Base-by-base conservation (phyloP, 2,888 invertebrate species). In the Mesorhabditis spiculigera region DNA sequence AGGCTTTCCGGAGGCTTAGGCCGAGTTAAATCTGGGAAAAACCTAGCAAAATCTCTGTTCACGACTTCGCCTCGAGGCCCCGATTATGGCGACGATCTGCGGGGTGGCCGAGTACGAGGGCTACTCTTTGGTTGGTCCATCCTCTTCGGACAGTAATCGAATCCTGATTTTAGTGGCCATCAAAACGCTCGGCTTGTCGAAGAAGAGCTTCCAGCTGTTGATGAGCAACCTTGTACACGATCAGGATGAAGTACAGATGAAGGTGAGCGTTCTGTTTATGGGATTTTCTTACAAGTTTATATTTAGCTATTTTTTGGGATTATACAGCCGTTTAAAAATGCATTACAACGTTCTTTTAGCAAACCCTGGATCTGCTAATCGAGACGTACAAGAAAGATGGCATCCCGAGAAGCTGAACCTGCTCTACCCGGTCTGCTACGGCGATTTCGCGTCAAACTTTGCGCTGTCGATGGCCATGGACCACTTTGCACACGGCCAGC, bases 31-130 rank as follows among this genome's bases (percentile, higher is more conserved):
- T 50, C 58, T 50, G 10, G n/a, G n/a, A 10, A 50, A 50, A 50
- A 50, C 10, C 58, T 50, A 50, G 58, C 8, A 13, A 50, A 13
- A 13, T 13, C 58, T 1, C 58, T 50, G n/a, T 50, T 50, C n/a
- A 50, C 71, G 76, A 42, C 75, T 84, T 5, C 74, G 84, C 16
- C 71, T 71, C 5, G 79, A 81, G 45, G 75, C 78, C 10, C 72
- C 77, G 10, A 74, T 73, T n/a, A 78, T 79, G 62, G 75, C 74
- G 16, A 75, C 73, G 3, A 82, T 84, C 42, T 75, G 75, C 43
- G 84, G 84, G 0, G 78, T 81, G 6, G 81, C 80, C 13, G 75
- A 83, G 69, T 77, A 78, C 68, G 84, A 84, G 76, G 81, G 4
- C 71, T 84, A n/a, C 75, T 84, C 8, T 84, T 84, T 71, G 73